These are phyloP conservation scores for Lordiphosa mommai DNA, from an alignment of 1,140 invertebrate species.

Conservation along the genomic window DNA sequence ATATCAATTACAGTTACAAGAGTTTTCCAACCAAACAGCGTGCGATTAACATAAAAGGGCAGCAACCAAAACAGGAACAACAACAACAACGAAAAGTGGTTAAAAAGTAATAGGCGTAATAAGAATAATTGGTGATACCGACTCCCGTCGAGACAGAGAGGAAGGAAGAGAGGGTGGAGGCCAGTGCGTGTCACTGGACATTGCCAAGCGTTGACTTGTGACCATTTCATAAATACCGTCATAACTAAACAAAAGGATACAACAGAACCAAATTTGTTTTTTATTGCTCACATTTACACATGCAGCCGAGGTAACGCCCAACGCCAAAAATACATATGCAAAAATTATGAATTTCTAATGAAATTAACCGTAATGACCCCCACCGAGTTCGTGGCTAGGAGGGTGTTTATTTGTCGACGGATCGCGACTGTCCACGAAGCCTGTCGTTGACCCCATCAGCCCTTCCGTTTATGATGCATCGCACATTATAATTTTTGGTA, in stretches of 20 bases:
- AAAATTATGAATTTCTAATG: slow-evolving; percentile 77
- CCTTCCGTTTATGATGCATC: slow-evolving; percentile 30
- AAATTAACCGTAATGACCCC: slow-evolving; percentile 58
- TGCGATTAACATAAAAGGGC: slow-evolving; percentile 76
- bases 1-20: slow-evolving; percentile 78
- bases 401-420: slow-evolving; percentile 72
- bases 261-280: slow-evolving; percentile 61
- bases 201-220: slow-evolving; percentile 69
- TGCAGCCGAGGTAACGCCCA: slow-evolving; percentile 48
- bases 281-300: slow-evolving; percentile 76
- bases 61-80: slow-evolving; percentile 32
- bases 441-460: slow-evolving; percentile 31
- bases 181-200: slow-evolving; percentile 41
- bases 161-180: not conserved
- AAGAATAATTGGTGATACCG: slow-evolving; percentile 69
- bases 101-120: slow-evolving; percentile 76
- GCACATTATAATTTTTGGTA: slow-evolving; percentile 76
- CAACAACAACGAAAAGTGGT: slow-evolving; percentile 55
- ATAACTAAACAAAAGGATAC: slow-evolving; percentile 53
- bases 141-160: not conserved
- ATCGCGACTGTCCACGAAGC: slow-evolving; percentile 34
- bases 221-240: slow-evolving; percentile 78
- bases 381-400: slow-evolving; percentile 4
- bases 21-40: slow-evolving; percentile 36
- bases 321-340: slow-evolving; percentile 9